These are phyloP conservation scores for Xiphophorus maculatus DNA, from an alignment of 2,113 vertebrate species.

Conservation along the genomic window DNA sequence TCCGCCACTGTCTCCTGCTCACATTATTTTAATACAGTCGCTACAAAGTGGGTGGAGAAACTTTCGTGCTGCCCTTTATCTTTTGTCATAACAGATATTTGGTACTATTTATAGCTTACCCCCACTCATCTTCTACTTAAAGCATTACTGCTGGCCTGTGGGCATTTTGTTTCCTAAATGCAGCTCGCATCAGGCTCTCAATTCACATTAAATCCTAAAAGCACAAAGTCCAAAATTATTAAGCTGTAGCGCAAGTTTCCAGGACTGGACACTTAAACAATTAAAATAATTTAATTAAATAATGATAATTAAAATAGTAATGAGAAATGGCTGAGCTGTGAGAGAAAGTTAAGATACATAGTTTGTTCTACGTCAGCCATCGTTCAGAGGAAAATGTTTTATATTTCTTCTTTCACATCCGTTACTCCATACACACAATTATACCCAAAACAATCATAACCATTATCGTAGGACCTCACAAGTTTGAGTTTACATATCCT, in stretches of 20 bases:
- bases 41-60: constrained; percentile 14
- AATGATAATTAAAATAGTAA: not conserved
- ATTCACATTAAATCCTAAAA: constrained; percentile 31
- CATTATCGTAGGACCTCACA: no score
- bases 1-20: not conserved
- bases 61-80: constrained; percentile 16
- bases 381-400: not conserved
- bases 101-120: constrained; percentile 52
- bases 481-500: no score
- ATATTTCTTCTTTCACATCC: not conserved
- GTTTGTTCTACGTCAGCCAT: constrained; percentile 20
- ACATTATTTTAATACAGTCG: not conserved
- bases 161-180: constrained; percentile 35
- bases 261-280: not conserved
- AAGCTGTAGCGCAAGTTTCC: constrained; percentile 7
- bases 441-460: not conserved
- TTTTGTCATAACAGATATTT: constrained; percentile 13
- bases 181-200: constrained; percentile 5
- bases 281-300: not conserved
- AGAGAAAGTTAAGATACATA: constrained; percentile 12
- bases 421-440: not conserved
- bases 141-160: constrained; percentile 36
- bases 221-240: constrained; percentile 40
- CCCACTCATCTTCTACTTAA: constrained; percentile 34
- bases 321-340: constrained; percentile 33